Evolutionary conservation across 2,113 vertebrate genomes (phyloP), one percentile per base, ranked within the genome.

Genomic region (Oryzias celebensis): DNA sequence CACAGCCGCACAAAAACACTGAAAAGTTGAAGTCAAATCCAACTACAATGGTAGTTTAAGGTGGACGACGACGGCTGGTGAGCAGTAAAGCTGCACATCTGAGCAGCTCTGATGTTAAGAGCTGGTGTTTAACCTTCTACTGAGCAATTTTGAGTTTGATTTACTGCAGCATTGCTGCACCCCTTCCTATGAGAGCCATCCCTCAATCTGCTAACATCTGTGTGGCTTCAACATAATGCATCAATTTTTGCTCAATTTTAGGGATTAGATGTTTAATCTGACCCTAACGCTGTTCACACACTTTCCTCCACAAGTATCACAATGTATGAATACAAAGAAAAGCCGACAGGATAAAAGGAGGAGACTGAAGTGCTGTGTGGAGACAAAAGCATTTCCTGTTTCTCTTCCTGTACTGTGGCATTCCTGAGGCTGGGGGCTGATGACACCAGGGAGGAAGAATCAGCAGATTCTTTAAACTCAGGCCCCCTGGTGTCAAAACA

Each of bases 331-430:
- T 67, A 36, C 75, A 78, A 82, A 55, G 83, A 69, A 82, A 55
- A 31, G 7, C 65, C 68, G 43, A 46, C 65, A 58, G 65, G 73
- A 71, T 58, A 68, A 52, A 69, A 78, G 66, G 54, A 69, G 41
- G 54, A 78, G 57, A 62, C 47, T 44, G 55, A 77, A 85, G 36
- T 52, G 58, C 77, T 78, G 62, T 8, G 51, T 67, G 69, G 73
- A 84, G 81, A 89, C 77, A 87, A 79, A 83, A 78, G 62, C 65
- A 85, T 90, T 89, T 88, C 89, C 88, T 89, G 83, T 79, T 80
- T 78, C 82, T 65, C 62, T 82, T 85, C 82, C 84, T 68, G 58
- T 85, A 77, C 77, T 64, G 58, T 68, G 52, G 78, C 80, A 84
- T 88, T 85, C 85, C 77, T 80, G 73, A 85, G 78, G 75, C 75